A percentile compares a stretch with the other conserved stretches of the same genome.
Evolutionary conservation across 53 echinoderm and acorn worm genomes (phyloP).

Genomic region (Pentamera pediparva): DNA sequence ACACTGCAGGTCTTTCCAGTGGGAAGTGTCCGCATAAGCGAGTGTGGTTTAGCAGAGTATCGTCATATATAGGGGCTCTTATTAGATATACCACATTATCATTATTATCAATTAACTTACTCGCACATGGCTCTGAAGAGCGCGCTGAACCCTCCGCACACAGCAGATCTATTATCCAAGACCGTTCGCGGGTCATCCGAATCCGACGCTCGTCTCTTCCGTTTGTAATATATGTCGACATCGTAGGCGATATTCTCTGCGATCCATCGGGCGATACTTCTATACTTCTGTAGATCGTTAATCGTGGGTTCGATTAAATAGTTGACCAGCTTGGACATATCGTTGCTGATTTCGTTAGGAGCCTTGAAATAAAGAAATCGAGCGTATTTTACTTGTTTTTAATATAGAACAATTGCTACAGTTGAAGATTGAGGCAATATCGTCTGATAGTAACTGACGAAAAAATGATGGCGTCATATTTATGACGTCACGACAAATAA

Average conservation of each 20-base stretch:
- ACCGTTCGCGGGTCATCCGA: conserved; percentile 12
- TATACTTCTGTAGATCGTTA: conserved; percentile 40
- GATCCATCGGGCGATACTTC: conserved; percentile 47
- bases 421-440: too few relatives aligned
- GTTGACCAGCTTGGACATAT: conserved; percentile 24
- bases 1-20: too few relatives aligned
- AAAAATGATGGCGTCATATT: too few relatives aligned
- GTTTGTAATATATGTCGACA: neutral
- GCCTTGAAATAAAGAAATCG: neutral
- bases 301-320: conserved; percentile 23
- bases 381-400: too few relatives aligned
- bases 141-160: conserved; percentile 37
- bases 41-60: too few relatives aligned
- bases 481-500: too few relatives aligned
- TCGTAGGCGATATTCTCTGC: conserved; percentile 42
- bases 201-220: neutral
- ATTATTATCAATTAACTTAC: conserved; percentile 15
- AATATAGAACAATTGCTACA: too few relatives aligned
- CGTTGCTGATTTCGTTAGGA: conserved; percentile 2
- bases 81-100: neutral
- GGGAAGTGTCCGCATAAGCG: too few relatives aligned
- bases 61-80: too few relatives aligned
- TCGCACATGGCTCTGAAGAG: conserved; percentile 36
- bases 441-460: too few relatives aligned
- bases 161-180: conserved; percentile 17